Percentiles rank a stretch among this genome's conserved stretches.
These are phyloP conservation scores for Eupsittula cactorum DNA, from an alignment of 2,113 vertebrate genomes.

Conservation along the genomic window DNA sequence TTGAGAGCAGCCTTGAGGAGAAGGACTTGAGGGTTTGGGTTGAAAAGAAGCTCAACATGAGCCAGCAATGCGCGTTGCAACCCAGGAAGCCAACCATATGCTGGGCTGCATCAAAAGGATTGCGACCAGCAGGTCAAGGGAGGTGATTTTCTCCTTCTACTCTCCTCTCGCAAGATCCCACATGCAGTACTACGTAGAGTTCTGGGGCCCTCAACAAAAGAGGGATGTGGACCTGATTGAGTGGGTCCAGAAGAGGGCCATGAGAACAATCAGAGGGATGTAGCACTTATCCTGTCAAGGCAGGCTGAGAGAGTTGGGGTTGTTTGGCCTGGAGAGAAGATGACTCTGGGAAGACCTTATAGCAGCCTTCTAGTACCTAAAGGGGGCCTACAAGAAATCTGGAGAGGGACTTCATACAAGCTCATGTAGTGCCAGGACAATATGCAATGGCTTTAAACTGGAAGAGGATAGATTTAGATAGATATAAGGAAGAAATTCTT, in stretches of 20 bases:
- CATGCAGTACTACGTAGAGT: neutral
- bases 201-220: neutral
- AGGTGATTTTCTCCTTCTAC: neutral
- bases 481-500: neutral
- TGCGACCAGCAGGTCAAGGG: neutral
- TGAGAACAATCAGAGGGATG: neutral
- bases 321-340: neutral
- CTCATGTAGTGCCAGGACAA: no score
- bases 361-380: neutral
- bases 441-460: neutral
- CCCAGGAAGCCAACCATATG: neutral
- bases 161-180: neutral
- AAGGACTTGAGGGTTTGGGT: neutral
- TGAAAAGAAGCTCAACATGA: neutral
- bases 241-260: neutral
- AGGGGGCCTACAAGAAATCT: neutral
- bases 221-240: neutral
- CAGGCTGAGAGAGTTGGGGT: neutral
- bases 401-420: neutral
- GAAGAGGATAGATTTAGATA: no score
- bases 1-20: neutral
- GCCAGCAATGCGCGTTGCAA: neutral
- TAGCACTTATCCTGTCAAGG: neutral
- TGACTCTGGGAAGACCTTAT: neutral
- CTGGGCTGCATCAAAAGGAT: neutral